Evolutionary conservation across 2,888 invertebrate species (phyloP).

Genomic region (Nematopogon swammerdamellus): DNA sequence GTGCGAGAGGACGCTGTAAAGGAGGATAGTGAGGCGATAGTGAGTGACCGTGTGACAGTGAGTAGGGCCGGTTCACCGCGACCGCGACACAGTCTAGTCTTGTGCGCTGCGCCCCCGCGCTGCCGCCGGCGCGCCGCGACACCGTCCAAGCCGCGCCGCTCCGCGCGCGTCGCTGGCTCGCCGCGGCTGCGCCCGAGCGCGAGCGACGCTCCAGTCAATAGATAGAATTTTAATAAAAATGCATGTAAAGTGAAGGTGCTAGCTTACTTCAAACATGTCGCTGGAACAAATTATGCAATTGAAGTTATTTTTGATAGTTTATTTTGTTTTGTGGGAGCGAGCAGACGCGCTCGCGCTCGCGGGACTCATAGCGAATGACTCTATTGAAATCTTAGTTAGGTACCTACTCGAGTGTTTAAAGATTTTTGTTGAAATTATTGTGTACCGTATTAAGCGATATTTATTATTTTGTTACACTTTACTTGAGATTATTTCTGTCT

Average conservation of each 20-base stretch:
- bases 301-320: constrained; percentile 58
- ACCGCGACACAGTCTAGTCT: background rate
- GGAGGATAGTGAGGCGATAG: too few relatives aligned
- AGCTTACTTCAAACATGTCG: constrained; percentile 50
- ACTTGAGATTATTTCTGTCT: constrained; percentile 55
- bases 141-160: constrained; percentile 15
- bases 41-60: background rate
- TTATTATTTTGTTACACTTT: constrained; percentile 48
- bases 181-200: constrained; percentile 26
- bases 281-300: constrained; percentile 47
- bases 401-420: constrained; percentile 50
- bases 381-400: constrained; percentile 42
- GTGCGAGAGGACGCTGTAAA: background rate
- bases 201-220: constrained; percentile 40
- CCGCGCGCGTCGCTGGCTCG: background rate
- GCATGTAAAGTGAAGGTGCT: constrained; percentile 51
- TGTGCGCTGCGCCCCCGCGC: constrained; percentile 11
- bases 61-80: background rate
- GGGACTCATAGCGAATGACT: constrained; percentile 48
- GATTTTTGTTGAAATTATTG: constrained; percentile 56
- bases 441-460: constrained; percentile 53
- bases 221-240: constrained; percentile 51
- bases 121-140: constrained; percentile 20
- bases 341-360: constrained; percentile 21
- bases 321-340: constrained; percentile 52